A percentile compares a stretch with the other conserved stretches of the same genome.
These are phyloP conservation scores for Brachyrhaphis roseni DNA, from an alignment of 2,797 vertebrate genomes.

Conservation along the genomic window DNA sequence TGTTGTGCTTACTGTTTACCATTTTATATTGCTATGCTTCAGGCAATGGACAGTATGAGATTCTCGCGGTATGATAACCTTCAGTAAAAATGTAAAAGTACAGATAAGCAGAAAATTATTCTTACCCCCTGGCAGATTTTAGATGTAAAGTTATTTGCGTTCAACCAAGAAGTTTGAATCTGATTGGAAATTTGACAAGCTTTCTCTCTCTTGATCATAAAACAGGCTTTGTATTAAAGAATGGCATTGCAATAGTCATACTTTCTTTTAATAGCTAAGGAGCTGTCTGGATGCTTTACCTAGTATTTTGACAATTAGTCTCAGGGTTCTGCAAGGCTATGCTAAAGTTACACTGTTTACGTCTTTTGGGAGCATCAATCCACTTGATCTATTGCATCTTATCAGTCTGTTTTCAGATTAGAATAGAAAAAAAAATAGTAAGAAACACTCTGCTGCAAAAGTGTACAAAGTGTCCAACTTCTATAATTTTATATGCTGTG, in stretches of 20 bases:
- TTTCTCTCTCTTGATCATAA: not conserved
- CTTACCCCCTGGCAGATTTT: not conserved
- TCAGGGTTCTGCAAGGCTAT: not conserved
- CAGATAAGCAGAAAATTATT: not conserved
- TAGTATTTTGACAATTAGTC: not conserved
- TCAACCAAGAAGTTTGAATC: not conserved
- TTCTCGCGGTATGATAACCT: not conserved
- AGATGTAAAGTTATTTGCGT: not conserved
- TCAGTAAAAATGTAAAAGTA: not conserved
- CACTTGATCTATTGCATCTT: not conserved
- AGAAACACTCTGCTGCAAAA: not conserved
- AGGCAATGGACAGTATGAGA: not conserved
- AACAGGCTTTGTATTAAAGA: not conserved
- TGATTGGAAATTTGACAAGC: not conserved
- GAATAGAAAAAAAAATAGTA: not conserved
- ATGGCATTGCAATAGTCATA: not conserved
- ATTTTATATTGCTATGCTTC: not conserved
- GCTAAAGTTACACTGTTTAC: not conserved
- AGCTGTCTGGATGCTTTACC: not conserved
- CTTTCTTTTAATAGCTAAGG: not conserved
- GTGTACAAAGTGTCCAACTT: not conserved
- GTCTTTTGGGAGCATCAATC: not conserved
- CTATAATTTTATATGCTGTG: not conserved
- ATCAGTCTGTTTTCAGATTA: not conserved
- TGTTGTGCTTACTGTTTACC: slow-evolving; percentile 27